These are phyloP conservation scores for Pomacea canaliculata DNA, from an alignment of 2,888 invertebrate species.

Conservation along the genomic window DNA sequence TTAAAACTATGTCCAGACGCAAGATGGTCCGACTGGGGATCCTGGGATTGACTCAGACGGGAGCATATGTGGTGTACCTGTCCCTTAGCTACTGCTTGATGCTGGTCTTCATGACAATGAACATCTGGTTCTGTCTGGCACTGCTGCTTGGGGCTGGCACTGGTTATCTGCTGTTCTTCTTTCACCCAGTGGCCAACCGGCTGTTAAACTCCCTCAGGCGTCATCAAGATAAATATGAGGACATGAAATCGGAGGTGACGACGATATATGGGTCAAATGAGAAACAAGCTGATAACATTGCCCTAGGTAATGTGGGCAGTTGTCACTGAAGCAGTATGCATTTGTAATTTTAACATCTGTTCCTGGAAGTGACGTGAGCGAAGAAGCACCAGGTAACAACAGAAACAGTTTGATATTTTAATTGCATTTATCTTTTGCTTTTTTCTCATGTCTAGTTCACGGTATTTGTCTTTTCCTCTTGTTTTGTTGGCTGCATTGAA, in stretches of 20 bases:
- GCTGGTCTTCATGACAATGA: conserved; percentile 19
- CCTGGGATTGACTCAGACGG: neutral
- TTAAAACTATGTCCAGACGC: neutral
- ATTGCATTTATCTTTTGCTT: too few species aligned
- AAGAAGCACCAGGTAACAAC: too few species aligned
- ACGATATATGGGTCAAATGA: neutral
- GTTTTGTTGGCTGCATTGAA: too few species aligned
- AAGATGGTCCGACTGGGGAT: neutral
- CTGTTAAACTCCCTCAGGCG: conserved; percentile 1
- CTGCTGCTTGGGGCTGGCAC: conserved; percentile 16
- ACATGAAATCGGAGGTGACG: neutral
- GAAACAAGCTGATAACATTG: neutral
- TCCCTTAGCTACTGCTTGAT: conserved; percentile 16
- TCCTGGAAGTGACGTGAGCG: too few species aligned
- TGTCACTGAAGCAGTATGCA: too few species aligned
- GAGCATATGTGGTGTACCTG: conserved; percentile 7
- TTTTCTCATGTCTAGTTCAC: too few species aligned
- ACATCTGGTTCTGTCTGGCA: conserved; percentile 20
- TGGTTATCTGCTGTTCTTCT: conserved; percentile 17
- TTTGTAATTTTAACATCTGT: too few species aligned
- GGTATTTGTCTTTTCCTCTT: too few species aligned
- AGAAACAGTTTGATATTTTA: too few species aligned
- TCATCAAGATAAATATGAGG: neutral
- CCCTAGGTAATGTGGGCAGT: too few species aligned
- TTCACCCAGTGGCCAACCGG: conserved; percentile 13